These are phyloP conservation scores for Geococcyx californianus DNA, from an alignment of 2,113 vertebrate species.

Conservation along the genomic window DNA sequence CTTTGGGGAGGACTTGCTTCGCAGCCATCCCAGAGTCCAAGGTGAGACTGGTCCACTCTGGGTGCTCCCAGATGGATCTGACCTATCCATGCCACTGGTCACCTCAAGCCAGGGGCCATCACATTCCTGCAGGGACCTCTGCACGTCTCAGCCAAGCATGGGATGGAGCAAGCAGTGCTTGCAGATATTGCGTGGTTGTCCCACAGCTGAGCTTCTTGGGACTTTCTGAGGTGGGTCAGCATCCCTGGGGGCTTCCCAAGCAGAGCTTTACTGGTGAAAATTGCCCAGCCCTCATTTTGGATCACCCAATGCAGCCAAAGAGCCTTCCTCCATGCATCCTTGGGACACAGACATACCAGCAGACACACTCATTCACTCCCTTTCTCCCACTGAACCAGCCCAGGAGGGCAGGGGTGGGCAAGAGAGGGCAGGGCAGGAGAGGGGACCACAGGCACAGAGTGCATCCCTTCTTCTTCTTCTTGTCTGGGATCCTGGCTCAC, in stretches of 20 bases:
- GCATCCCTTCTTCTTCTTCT: background rate
- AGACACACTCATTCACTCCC: background rate
- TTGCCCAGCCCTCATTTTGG: background rate
- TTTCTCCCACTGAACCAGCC: background rate
- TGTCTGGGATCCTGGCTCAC: background rate
- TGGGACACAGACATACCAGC: rapidly evolving
- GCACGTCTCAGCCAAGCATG: background rate
- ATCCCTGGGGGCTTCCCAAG: background rate
- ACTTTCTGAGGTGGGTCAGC: background rate
- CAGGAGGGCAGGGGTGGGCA: background rate
- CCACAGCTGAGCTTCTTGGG: background rate
- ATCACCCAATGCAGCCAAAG: rapidly evolving
- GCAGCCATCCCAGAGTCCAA: background rate
- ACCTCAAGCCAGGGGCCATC: rapidly evolving
- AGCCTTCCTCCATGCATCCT: background rate
- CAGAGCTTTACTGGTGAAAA: background rate
- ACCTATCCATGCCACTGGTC: rapidly evolving
- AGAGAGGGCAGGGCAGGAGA: background rate
- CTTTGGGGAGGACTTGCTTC: background rate
- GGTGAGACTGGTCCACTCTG: background rate
- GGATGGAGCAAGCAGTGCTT: background rate
- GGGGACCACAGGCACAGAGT: rapidly evolving
- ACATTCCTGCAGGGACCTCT: background rate
- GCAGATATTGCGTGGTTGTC: background rate
- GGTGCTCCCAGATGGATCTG: background rate